Base-by-base conservation (phyloP, 2,797 vertebrate genomes). In the Coranthus polyacanthus region DNA sequence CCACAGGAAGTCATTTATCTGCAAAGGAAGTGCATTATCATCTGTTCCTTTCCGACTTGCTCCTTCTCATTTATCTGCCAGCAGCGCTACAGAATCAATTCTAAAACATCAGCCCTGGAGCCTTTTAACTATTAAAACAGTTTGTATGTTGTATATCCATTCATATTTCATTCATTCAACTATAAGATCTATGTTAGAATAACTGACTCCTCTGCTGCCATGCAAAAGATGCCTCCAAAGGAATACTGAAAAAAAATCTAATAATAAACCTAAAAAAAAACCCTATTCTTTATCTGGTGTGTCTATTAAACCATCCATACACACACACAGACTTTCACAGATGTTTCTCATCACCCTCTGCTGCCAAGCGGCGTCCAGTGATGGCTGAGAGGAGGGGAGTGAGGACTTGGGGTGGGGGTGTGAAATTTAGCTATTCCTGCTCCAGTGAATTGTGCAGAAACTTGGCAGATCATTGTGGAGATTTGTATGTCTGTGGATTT, bases 401-500 rank as follows among this genome's bases (percentile, higher is more conserved):
- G 15, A 43, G 56, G 59, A 71, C 53, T 68, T 3, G 9, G 72
- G 62, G 73, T 37, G 38, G 67, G 71, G 61, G 75, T 84, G 84
- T 88, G 85, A 89, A 84, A 85, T 83, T 84, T 77, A 69, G 82
- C 83, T 73, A 80, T 88, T 83, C 71, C 67, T 82, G 83, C 89
- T 91, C 81, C 82, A 84, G 69, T 89, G 88, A 88, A 82, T 88
- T 62, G 79, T 75, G 76, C 81, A 75, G 70, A 78, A 91, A 87
- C 75, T 83, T 88, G 89, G 87, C 92, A 89, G 86, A 91, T 89
- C 75, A 80, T 84, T 71, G 81, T 69, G 59, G 72, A 89, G 88
- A 91, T 91, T 85, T 85, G 84, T 88, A 78, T 54, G 75, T 81
- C 80, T 82, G 74, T 84, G 87, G 88, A 84, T 90, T 87, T 91